phyloP scores from a whole-genome alignment of 2,797 vertebrate species.

The Esox lucius region DNA sequence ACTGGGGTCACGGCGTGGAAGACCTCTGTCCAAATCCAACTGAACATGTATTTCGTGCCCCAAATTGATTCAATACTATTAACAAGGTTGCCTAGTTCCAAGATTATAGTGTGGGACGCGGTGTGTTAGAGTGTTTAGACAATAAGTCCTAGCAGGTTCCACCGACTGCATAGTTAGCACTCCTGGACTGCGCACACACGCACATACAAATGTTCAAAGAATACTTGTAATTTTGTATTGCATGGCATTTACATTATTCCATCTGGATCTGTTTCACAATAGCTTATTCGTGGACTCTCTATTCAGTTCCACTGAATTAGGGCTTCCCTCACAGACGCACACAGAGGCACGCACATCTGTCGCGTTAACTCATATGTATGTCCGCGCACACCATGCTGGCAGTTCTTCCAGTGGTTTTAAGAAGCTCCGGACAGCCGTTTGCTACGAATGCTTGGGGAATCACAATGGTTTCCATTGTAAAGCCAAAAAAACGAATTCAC shows the following conservation, averaged over 20 bases:
- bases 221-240: not conserved
- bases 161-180: not conserved
- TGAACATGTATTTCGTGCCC: too few species aligned
- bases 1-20: too few species aligned
- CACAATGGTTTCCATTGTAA: constrained; percentile 12
- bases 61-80: too few species aligned
- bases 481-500: constrained; percentile 6
- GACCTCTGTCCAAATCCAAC: too few species aligned
- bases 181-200: not conserved
- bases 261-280: constrained; percentile 64
- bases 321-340: constrained; percentile 35
- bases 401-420: constrained; percentile 39
- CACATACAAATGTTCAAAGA: too few species aligned
- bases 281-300: constrained; percentile 50
- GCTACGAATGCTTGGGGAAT: constrained; percentile 16
- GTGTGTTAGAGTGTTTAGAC: not conserved
- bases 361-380: constrained; percentile 12
- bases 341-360: constrained; percentile 4
- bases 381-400: constrained; percentile 19
- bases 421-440: constrained; percentile 40
- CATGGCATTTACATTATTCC: constrained; percentile 39
- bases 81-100: too few species aligned
- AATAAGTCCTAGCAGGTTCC: not conserved
- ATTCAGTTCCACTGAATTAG: constrained; percentile 23
- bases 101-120: not conserved